These are phyloP conservation scores for Echinarachnius parma DNA, from an alignment of 53 echinoderm and acorn worm genomes.

Conservation along the genomic window DNA sequence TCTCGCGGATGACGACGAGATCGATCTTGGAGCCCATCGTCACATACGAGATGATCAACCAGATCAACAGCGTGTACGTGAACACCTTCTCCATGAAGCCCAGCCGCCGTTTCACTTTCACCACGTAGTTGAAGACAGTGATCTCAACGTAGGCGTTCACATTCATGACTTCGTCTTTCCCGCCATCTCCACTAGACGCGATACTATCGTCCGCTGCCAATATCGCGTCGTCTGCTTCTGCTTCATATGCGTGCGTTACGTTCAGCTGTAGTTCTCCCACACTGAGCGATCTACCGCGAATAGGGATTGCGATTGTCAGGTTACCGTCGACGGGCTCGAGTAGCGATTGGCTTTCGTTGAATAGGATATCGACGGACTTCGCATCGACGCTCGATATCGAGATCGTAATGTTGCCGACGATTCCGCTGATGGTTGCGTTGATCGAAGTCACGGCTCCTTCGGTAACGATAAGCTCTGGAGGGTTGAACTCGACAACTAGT, in stretches of 20 bases:
- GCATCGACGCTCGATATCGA: not conserved
- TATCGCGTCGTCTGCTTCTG: not conserved
- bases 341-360: conserved; percentile 14
- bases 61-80: conserved; percentile 57
- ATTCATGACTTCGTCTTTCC: not conserved
- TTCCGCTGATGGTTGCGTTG: conserved; percentile 37
- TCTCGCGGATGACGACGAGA: conserved; percentile 62
- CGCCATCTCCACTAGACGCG: not conserved
- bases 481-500: conserved; percentile 25
- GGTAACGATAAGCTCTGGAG: not conserved
- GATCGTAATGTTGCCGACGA: conserved; percentile 19
- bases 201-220: not conserved
- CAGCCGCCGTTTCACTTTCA: conserved; percentile 24
- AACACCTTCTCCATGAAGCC: conserved; percentile 51
- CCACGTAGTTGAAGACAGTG: not conserved
- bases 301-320: conserved; percentile 1
- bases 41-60: conserved; percentile 83
- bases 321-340: conserved; percentile 2
- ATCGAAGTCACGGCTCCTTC: not conserved
- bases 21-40: conserved; percentile 90
- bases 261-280: not conserved
- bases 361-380: not conserved
- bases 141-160: not conserved
- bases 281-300: conserved; percentile 17
- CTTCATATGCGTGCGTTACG: conserved; percentile 24